phyloP scores from a whole-genome alignment of 2,797 vertebrate genomes.

The Taenioides sp. region DNA sequence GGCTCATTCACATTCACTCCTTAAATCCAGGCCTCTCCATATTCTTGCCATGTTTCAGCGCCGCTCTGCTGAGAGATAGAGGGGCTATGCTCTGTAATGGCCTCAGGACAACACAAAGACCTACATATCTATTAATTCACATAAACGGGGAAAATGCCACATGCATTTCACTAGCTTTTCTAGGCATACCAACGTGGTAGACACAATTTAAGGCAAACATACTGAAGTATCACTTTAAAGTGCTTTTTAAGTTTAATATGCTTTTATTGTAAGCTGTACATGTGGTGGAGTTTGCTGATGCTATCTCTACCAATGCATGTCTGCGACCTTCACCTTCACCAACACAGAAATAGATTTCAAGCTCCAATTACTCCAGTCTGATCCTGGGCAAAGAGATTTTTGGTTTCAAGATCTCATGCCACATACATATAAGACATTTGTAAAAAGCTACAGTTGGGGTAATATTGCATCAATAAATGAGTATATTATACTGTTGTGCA shows the following conservation, averaged over 20 bases:
- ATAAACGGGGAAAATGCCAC: slow-evolving; percentile 42
- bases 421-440: slow-evolving; percentile 18
- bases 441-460: not conserved
- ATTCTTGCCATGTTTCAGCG: slow-evolving; percentile 53
- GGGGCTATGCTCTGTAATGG: slow-evolving; percentile 46
- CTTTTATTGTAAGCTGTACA: not conserved
- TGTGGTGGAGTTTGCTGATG: slow-evolving; percentile 34
- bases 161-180: slow-evolving; percentile 14
- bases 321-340: slow-evolving; percentile 46
- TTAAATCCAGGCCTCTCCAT: slow-evolving; percentile 57
- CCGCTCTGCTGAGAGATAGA: slow-evolving; percentile 45
- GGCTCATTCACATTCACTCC: slow-evolving; percentile 64
- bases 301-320: slow-evolving; percentile 20
- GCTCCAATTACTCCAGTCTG: slow-evolving; percentile 48
- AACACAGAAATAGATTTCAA: slow-evolving; percentile 50
- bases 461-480: slow-evolving; percentile 1
- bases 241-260: not conserved
- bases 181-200: not conserved
- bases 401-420: slow-evolving; percentile 32
- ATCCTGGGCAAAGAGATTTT: slow-evolving; percentile 22
- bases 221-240: not conserved
- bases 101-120: slow-evolving; percentile 56
- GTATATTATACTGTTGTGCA: not conserved
- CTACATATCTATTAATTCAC: slow-evolving; percentile 56
- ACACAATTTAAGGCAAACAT: not conserved